Evolutionary conservation across 2,888 invertebrate species (phyloP).

Genomic region (Scaptomyza caliginosa): DNA sequence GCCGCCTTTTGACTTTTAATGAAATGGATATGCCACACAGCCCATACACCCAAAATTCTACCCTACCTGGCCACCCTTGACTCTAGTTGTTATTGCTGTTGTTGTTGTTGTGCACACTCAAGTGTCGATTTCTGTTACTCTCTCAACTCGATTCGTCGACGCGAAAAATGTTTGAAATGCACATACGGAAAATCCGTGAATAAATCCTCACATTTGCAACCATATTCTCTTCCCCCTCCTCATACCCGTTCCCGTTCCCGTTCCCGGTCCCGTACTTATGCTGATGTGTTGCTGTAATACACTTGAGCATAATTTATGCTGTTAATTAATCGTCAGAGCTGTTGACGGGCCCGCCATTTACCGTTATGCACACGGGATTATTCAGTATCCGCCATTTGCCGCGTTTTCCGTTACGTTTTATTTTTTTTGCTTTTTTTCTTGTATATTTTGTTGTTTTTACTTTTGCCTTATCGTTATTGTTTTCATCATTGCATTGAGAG

Average conservation of each 20-base stretch:
- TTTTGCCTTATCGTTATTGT: conserved; percentile 27
- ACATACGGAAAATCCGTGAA: conserved; percentile 48
- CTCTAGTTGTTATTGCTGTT: conserved; percentile 3
- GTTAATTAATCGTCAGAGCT: conserved; percentile 69
- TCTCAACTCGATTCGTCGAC: conserved; percentile 45
- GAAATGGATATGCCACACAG: conserved; percentile 71
- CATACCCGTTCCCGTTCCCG: not conserved
- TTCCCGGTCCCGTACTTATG: not conserved
- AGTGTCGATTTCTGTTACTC: conserved; percentile 68
- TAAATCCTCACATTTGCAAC: conserved; percentile 20
- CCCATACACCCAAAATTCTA: conserved; percentile 6
- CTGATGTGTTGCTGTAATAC: conserved; percentile 69
- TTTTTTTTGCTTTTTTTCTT: not conserved
- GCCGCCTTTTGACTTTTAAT: conserved; percentile 76
- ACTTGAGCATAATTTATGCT: conserved; percentile 80
- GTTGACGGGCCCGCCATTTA: conserved; percentile 45
- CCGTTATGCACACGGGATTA: conserved; percentile 24
- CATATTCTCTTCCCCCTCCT: not conserved
- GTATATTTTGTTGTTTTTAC: not conserved
- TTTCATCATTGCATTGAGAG: conserved; percentile 24
- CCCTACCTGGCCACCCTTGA: not conserved
- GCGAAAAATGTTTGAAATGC: conserved; percentile 48
- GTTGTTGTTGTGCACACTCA: conserved; percentile 40
- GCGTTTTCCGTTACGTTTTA: not conserved
- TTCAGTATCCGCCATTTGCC: not conserved